These are phyloP conservation scores for Odocoileus virginianus DNA, from an alignment of 2,113 vertebrate genomes.

Conservation along the genomic window DNA sequence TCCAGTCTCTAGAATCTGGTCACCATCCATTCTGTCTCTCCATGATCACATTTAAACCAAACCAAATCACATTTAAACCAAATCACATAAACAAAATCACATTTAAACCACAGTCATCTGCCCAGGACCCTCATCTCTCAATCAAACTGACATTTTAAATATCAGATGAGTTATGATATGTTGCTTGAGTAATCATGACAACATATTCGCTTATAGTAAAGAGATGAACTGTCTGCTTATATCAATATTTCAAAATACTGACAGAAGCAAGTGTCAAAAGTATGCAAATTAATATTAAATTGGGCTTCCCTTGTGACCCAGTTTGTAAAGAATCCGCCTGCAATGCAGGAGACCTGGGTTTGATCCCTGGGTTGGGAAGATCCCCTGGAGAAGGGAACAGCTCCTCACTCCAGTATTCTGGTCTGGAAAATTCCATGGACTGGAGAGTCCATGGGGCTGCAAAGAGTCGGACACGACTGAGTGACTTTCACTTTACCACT, in stretches of 20 bases:
- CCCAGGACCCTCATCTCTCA: conserved; percentile 31
- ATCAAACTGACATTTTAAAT: conserved; percentile 54
- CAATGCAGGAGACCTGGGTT: not conserved
- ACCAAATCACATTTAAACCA: conserved; percentile 22
- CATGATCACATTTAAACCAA: not conserved
- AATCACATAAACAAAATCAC: not conserved
- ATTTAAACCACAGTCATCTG: conserved; percentile 23
- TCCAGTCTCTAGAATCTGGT: not conserved
- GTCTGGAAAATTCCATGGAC: not conserved
- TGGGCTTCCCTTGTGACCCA: not conserved
- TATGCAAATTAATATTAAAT: conserved; percentile 38
- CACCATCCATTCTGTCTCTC: not conserved
- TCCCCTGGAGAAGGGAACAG: not conserved
- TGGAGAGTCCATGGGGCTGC: not conserved
- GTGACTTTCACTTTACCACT: not conserved
- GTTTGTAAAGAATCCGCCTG: not conserved
- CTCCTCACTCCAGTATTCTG: not conserved
- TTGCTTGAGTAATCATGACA: conserved; percentile 43
- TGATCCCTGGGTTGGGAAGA: not conserved
- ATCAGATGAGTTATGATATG: conserved; percentile 43
- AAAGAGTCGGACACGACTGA: not conserved
- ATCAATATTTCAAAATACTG: conserved; percentile 47
- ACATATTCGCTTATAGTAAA: conserved; percentile 21
- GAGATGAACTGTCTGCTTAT: conserved; percentile 14
- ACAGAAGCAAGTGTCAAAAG: not conserved